Evolutionary conservation across 2,113 vertebrate genomes (phyloP).

Genomic region (Gorilla gorilla): DNA sequence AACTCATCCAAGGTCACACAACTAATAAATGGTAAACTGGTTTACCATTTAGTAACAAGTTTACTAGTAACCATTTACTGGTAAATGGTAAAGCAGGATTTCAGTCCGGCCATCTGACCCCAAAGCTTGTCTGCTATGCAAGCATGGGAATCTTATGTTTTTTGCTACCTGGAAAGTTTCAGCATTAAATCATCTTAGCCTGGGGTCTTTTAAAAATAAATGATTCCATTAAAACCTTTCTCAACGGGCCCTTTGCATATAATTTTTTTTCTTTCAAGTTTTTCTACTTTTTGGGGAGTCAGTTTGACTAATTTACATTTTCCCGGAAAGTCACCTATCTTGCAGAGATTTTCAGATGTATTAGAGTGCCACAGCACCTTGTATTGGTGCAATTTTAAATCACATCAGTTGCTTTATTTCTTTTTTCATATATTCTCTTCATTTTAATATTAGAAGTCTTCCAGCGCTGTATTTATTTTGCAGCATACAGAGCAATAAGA

Average conservation of each 20-base stretch:
- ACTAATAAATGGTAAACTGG: neutral
- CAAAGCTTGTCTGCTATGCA: neutral
- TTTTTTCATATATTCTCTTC: constrained; percentile 8
- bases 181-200: neutral
- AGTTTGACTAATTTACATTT: neutral
- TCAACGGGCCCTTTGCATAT: neutral
- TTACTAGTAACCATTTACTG: neutral
- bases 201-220: constrained; percentile 11
- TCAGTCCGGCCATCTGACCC: neutral
- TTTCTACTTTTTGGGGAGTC: constrained; percentile 24
- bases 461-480: neutral
- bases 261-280: neutral
- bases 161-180: neutral
- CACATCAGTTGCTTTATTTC: neutral
- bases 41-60: too few species aligned
- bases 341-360: neutral
- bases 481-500: neutral
- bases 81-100: neutral
- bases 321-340: neutral
- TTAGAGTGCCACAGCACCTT: neutral
- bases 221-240: neutral
- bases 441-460: neutral
- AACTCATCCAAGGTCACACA: neutral
- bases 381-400: neutral
- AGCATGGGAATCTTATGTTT: neutral